Conservation (phyloP, 2,888 invertebrate species). For the Norana najaformis region DNA sequence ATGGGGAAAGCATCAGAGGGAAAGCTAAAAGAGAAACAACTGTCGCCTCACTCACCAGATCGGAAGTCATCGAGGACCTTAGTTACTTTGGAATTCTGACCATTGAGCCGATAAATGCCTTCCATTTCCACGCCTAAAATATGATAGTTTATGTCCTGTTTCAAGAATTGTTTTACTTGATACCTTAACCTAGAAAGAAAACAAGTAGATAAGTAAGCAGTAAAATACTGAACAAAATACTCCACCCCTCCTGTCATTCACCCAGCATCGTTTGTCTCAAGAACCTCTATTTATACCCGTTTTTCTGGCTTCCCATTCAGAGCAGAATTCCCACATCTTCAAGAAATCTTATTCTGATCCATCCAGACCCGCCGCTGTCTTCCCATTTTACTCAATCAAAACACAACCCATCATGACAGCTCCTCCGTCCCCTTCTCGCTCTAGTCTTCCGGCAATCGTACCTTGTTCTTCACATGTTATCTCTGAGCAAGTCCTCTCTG, state of each 20-base stretch:
- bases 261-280: not conserved
- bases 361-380: not conserved
- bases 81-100: constrained; percentile 75
- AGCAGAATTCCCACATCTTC: too few species aligned
- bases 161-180: not conserved
- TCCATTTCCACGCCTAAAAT: constrained; percentile 62
- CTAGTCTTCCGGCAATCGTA: too few species aligned
- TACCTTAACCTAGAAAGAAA: not conserved
- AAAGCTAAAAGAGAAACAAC: too few species aligned
- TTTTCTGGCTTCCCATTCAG: not conserved
- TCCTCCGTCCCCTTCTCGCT: too few species aligned
- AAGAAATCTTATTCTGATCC: not conserved
- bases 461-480: too few species aligned
- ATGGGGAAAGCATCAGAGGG: too few species aligned
- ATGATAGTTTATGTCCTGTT: not conserved
- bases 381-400: not conserved
- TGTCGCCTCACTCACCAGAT: constrained; percentile 61
- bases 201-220: not conserved
- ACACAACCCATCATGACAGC: too few species aligned
- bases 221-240: not conserved
- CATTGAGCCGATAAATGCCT: constrained; percentile 85
- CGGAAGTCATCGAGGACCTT: constrained; percentile 76
- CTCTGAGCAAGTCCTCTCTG: too few species aligned
- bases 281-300: too few species aligned
- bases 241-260: not conserved